phyloP scores from a whole-genome alignment of 2,113 vertebrate genomes.

The Erythrocercus mccallii region DNA sequence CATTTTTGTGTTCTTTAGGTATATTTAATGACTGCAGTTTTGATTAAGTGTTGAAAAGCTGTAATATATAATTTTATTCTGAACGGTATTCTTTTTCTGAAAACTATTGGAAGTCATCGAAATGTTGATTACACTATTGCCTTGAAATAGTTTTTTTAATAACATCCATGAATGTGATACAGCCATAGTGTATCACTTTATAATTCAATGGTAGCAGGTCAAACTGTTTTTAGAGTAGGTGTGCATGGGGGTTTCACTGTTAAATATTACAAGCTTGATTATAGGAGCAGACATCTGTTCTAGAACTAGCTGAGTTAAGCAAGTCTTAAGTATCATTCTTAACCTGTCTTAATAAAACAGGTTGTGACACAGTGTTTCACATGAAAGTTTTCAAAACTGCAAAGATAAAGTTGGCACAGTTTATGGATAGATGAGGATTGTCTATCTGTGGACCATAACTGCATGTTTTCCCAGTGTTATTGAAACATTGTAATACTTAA shows the following conservation, averaged over 20 bases:
- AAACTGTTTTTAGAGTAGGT: neutral
- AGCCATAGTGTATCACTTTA: neutral
- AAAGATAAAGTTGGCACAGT: neutral
- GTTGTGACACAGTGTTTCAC: neutral
- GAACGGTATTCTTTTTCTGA: neutral
- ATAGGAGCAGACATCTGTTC: neutral
- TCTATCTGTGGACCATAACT: neutral
- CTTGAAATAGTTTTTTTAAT: neutral
- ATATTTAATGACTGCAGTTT: neutral
- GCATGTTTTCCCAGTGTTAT: neutral
- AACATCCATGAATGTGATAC: neutral
- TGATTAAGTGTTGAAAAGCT: neutral
- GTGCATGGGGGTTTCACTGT: neutral
- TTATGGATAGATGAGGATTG: neutral
- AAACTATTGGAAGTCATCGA: neutral
- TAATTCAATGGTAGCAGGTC: neutral
- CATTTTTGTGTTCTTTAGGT: neutral
- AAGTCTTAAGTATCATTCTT: neutral
- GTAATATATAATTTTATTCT: neutral
- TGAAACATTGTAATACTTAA: neutral
- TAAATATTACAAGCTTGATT: neutral
- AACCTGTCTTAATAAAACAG: neutral
- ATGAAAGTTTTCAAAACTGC: accelerated
- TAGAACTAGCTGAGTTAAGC: neutral
- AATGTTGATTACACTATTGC: neutral